Evolutionary conservation across 2,888 invertebrate genomes (phyloP), one percentile per base, ranked within the genome.

Genomic region (Tromatobia lineatoria): DNA sequence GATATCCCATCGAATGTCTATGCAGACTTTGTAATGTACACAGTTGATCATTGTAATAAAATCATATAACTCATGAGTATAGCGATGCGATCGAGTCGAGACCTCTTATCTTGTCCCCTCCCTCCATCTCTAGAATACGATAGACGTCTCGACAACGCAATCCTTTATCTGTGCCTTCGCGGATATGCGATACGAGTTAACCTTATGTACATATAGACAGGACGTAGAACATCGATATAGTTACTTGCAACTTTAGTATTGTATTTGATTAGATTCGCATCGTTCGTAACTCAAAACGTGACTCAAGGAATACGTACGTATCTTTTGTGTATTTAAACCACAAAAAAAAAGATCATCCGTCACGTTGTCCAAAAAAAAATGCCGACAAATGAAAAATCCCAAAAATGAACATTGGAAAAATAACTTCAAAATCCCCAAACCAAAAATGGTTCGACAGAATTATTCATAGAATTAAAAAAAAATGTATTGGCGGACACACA

Each of bases 151-250:
- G 81, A 85, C 81, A 85, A 79, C 57, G 84, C 70, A 71, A 81
- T 81, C 81, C 84, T 85, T 79, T 85, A 85, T 85, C 84, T 78
- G 57, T 52, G 66, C 52, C 70, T 78, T 75, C 52, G 74, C 59
- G 81, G 81, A 78, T 79, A 79, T 67, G 75, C 45, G 78, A 81
- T 81, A 81, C 64, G 38, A 18, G 20, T 15, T 15, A 67, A 67
- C 52, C 76, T 47, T 71, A 54, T 77, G 50, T 57, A 18, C 75
- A 75, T 34, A 67, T 20, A 45, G 45, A 67, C 71, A 50, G 20
- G 18, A 47, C 34, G n/a, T 15, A 18, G 54, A 29, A 25, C 52
- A 76, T 79, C 70, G 66, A 83, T 76, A 66, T 66, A 20, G 66
- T 83, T 79, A 76, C 59, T 59, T 57, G 57, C 61, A 57, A 77